These are phyloP conservation scores for Pyrrhosoma nymphula DNA, from an alignment of 2,888 invertebrate genomes.

Conservation along the genomic window DNA sequence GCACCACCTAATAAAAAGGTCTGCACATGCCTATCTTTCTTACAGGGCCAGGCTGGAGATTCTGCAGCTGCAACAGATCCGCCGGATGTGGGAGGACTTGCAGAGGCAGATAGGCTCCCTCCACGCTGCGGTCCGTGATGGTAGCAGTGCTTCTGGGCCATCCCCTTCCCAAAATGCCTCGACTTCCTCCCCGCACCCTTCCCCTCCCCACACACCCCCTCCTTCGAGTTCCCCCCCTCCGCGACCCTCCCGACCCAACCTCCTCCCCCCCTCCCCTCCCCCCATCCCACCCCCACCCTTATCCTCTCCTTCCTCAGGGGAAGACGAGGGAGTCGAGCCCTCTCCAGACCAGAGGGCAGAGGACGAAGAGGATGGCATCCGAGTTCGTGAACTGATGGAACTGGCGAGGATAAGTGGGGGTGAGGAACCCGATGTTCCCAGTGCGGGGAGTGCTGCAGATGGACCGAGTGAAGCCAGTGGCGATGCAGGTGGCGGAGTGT, in stretches of 20 bases:
- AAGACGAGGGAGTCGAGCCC: constrained; percentile 38
- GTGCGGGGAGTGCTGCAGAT: constrained; percentile 45
- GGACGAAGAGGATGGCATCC: constrained; percentile 59
- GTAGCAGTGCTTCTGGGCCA: constrained; percentile 44
- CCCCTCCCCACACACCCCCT: constrained; percentile 19
- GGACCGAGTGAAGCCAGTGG: constrained; percentile 69
- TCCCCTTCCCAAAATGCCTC: constrained; percentile 43
- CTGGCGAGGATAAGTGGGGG: constrained; percentile 70
- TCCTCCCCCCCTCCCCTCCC: constrained; percentile 15
- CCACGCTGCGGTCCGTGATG: constrained; percentile 78
- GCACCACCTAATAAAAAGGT: too few relatives aligned
- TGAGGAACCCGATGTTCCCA: constrained; percentile 70
- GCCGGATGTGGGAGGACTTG: constrained; percentile 84
- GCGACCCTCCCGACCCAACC: constrained; percentile 17
- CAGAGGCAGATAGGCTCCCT: constrained; percentile 81
- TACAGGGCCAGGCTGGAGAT: constrained; percentile 75
- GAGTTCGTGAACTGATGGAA: constrained; percentile 70
- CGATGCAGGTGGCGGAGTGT: constrained; percentile 64
- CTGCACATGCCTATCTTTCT: neutral
- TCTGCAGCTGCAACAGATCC: constrained; percentile 81
- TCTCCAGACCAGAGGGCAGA: constrained; percentile 1
- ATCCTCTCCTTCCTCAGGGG: constrained; percentile 41
- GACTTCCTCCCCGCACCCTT: constrained; percentile 20
- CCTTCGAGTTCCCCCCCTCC: constrained; percentile 41
- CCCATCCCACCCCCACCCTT: constrained; percentile 14